phyloP scores from a whole-genome alignment of 2,113 vertebrate species.

The Mastomys coucha region DNA sequence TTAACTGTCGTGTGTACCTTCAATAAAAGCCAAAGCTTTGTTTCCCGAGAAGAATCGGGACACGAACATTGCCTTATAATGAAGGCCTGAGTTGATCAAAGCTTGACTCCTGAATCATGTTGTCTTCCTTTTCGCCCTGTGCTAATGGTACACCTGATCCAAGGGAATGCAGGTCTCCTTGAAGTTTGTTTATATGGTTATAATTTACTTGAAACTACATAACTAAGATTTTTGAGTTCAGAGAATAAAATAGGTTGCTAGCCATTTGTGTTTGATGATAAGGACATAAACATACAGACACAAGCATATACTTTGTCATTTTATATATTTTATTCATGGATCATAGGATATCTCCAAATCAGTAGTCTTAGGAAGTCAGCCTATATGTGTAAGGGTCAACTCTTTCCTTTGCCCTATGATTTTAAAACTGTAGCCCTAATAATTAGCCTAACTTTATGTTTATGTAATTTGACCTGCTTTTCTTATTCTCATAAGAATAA shows the following conservation, averaged over 20 bases:
- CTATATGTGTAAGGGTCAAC: neutral
- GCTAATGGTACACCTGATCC: neutral
- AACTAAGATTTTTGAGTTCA: slow-evolving; percentile 34
- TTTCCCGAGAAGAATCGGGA: neutral
- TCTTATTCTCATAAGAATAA: neutral
- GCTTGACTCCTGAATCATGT: neutral
- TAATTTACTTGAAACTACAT: slow-evolving; percentile 39
- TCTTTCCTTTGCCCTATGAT: neutral
- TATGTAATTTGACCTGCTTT: neutral
- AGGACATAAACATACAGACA: neutral
- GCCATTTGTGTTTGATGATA: slow-evolving; percentile 23
- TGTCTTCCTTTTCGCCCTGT: neutral
- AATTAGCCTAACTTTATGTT: neutral
- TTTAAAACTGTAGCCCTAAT: slow-evolving; percentile 20
- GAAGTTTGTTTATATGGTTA: neutral
- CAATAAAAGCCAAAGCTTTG: slow-evolving; percentile 19
- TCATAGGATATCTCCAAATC: slow-evolving; percentile 14
- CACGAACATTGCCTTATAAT: neutral
- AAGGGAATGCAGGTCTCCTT: neutral
- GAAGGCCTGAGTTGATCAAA: slow-evolving; percentile 40
- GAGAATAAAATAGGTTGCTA: neutral
- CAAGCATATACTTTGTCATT: neutral
- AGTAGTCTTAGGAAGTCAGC: neutral
- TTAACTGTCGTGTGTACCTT: neutral
- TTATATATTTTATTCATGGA: neutral